Conservation (phyloP, 2,797 vertebrate genomes). For the Syngnathus rostellatus region DNA sequence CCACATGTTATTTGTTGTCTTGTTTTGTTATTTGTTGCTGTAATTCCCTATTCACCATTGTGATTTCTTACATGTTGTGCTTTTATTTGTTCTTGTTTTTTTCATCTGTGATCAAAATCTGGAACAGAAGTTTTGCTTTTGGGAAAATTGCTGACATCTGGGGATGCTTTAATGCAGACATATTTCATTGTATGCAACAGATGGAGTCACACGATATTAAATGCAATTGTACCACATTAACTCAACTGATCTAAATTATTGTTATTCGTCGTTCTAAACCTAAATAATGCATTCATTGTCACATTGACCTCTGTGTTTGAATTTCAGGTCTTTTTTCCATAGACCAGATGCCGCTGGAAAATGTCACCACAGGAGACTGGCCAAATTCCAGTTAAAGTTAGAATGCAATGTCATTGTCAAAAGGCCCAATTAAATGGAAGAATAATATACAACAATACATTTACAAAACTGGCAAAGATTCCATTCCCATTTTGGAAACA, state of each 20-base stretch:
- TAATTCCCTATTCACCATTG: not conserved
- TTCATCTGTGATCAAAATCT: not conserved
- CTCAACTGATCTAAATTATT: not conserved
- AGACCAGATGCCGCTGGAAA: not conserved
- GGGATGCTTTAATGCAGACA: not conserved
- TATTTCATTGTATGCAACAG: not conserved
- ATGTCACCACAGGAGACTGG: not conserved
- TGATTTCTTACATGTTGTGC: not conserved
- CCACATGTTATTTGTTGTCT: conserved; percentile 4
- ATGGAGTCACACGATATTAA: not conserved
- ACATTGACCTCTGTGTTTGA: not conserved
- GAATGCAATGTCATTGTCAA: not conserved
- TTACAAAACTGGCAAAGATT: conserved; percentile 14
- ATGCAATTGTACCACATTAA: not conserved
- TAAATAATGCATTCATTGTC: not conserved
- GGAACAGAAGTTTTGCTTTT: not conserved
- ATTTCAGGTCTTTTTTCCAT: not conserved
- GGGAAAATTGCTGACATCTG: not conserved
- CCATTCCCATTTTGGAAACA: conserved; percentile 29
- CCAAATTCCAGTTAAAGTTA: not conserved
- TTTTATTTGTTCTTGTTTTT: conserved; percentile 6
- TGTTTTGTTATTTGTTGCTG: conserved; percentile 1
- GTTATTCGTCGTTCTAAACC: not conserved
- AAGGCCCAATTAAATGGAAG: not conserved
- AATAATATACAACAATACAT: conserved; percentile 22